Percentiles rank a stretch among this genome's conserved stretches.
Evolutionary conservation across 2,888 invertebrate species (phyloP).

Genomic region (Melanostoma scalare): DNA sequence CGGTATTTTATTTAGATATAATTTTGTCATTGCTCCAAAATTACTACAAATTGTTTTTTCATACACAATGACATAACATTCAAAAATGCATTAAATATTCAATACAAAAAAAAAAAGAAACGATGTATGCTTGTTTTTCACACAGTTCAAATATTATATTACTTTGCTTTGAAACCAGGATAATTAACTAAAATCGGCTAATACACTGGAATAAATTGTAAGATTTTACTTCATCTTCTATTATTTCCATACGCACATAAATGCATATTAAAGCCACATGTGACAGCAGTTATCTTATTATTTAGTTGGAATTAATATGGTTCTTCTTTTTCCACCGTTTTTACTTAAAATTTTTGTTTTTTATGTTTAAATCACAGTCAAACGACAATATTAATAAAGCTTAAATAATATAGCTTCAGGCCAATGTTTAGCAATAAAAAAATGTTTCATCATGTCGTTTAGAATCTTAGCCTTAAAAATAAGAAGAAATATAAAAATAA

Average conservation of each 20-base stretch:
- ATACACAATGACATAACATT: slow-evolving; percentile 16
- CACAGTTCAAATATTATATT: neutral
- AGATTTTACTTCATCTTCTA: too few species aligned
- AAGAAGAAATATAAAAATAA: slow-evolving; percentile 19
- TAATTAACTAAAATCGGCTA: too few species aligned
- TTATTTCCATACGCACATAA: too few species aligned
- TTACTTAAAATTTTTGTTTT: slow-evolving; percentile 44
- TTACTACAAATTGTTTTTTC: neutral
- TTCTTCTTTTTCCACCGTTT: slow-evolving; percentile 35
- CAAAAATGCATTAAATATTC: slow-evolving; percentile 2
- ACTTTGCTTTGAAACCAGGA: too few species aligned
- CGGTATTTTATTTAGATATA: slow-evolving; percentile 44
- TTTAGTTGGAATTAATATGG: slow-evolving; percentile 14
- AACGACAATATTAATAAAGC: slow-evolving; percentile 60
- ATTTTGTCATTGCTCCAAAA: slow-evolving; percentile 21
- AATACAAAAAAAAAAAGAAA: neutral
- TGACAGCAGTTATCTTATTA: neutral
- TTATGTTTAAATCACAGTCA: slow-evolving; percentile 70
- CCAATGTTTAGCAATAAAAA: slow-evolving; percentile 10
- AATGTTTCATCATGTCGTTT: slow-evolving; percentile 4
- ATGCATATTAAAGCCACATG: too few species aligned
- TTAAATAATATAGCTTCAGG: slow-evolving; percentile 38
- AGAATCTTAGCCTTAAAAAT: slow-evolving; percentile 15
- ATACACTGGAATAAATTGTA: too few species aligned
- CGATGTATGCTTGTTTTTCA: neutral